A percentile compares a stretch with the other conserved stretches of the same genome.
Evolutionary conservation across 2,113 vertebrate species (phyloP).

Genomic region (Romanogobio albipinnatus): DNA sequence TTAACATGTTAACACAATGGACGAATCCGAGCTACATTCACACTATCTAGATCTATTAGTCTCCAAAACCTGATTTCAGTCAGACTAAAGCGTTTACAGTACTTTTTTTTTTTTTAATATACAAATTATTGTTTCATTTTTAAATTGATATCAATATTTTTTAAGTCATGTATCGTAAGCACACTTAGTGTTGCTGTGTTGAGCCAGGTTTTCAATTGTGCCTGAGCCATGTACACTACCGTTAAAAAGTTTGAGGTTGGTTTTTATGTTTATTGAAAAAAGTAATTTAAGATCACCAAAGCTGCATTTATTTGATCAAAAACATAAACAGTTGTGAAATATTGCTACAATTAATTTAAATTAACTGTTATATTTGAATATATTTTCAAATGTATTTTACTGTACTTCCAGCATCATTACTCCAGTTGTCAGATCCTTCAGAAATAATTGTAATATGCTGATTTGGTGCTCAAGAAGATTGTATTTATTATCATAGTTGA

Average conservation of each 20-base stretch:
- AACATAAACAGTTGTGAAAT: too few relatives aligned
- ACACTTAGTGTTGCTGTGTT: not conserved
- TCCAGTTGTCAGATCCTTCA: not conserved
- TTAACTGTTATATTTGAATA: too few relatives aligned
- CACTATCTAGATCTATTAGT: not conserved
- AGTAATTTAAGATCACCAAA: too few relatives aligned
- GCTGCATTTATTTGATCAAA: too few relatives aligned
- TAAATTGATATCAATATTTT: not conserved
- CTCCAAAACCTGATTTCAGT: not conserved
- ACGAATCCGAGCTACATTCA: not conserved
- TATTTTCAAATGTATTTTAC: too few relatives aligned
- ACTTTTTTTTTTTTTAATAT: too few relatives aligned
- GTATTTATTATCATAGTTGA: not conserved
- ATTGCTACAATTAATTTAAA: too few relatives aligned
- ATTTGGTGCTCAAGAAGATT: not conserved
- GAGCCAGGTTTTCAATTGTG: not conserved
- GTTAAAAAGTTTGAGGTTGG: too few relatives aligned
- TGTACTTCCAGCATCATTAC: not conserved
- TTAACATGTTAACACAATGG: not conserved
- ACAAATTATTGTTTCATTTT: not conserved
- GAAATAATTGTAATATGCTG: not conserved
- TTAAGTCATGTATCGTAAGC: not conserved
- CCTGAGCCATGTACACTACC: not conserved
- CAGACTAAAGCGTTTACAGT: too few relatives aligned
- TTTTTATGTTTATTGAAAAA: too few relatives aligned